Evolutionary conservation across 2,888 invertebrate genomes (phyloP).

Genomic region (Acleris literana): DNA sequence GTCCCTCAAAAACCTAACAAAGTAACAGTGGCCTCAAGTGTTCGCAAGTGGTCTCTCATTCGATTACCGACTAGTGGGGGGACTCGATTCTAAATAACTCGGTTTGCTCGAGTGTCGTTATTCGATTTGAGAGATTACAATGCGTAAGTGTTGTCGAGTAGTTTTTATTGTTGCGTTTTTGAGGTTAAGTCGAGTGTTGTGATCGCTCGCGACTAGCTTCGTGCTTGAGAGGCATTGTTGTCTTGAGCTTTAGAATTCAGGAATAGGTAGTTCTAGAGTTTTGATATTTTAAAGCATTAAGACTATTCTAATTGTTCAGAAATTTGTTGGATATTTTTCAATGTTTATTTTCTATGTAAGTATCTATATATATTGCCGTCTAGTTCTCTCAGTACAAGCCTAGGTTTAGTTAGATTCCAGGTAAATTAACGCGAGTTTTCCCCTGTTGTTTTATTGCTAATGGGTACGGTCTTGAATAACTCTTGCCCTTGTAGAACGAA

Average conservation of each 20-base stretch:
- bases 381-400: no score
- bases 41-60: slow-evolving; percentile 77
- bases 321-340: no score
- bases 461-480: no score
- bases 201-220: slow-evolving; percentile 22
- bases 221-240: slow-evolving; percentile 22
- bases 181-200: slow-evolving; percentile 26
- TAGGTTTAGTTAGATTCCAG: no score
- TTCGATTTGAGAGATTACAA: slow-evolving; percentile 78
- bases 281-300: not conserved
- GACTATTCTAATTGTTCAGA: no score
- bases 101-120: slow-evolving; percentile 75
- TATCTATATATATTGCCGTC: no score
- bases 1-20: slow-evolving; percentile 73
- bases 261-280: not conserved
- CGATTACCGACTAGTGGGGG: slow-evolving; percentile 74
- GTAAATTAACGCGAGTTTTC: no score
- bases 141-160: slow-evolving; percentile 67
- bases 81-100: slow-evolving; percentile 74
- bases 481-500: no score
- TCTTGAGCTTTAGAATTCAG: slow-evolving; percentile 1
- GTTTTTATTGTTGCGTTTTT: slow-evolving; percentile 53
- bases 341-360: no score
- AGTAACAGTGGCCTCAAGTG: slow-evolving; percentile 77
- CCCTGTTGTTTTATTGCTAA: no score